phyloP scores from a whole-genome alignment of 2,797 vertebrate genomes.

The Etheostoma nigrum region DNA sequence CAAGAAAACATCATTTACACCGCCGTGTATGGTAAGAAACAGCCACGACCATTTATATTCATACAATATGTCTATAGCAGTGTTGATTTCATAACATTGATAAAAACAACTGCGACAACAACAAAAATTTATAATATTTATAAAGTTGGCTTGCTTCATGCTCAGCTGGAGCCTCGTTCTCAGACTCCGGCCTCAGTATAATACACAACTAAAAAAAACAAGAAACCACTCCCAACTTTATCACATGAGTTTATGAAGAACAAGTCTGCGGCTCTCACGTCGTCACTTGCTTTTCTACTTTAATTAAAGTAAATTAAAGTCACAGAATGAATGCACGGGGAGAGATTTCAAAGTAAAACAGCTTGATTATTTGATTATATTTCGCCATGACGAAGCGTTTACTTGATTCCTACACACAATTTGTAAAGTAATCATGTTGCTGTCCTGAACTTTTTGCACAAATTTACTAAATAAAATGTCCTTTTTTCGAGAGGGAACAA shows the following conservation, averaged over 20 bases:
- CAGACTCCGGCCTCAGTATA: slow-evolving; percentile 60
- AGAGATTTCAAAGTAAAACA: too few relatives aligned
- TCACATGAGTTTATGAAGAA: slow-evolving; percentile 17
- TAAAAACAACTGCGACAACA: slow-evolving; percentile 75
- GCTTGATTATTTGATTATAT: too few relatives aligned
- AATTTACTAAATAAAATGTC: too few relatives aligned
- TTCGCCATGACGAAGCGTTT: too few relatives aligned
- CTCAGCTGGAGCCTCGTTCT: slow-evolving; percentile 61
- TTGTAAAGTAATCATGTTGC: too few relatives aligned
- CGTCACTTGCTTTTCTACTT: accelerated
- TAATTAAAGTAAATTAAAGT: neutral
- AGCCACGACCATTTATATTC: slow-evolving; percentile 77
- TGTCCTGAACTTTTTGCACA: too few relatives aligned
- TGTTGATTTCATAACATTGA: slow-evolving; percentile 73
- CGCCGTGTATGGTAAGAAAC: slow-evolving; percentile 58
- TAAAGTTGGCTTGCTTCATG: slow-evolving; percentile 82
- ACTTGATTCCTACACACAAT: too few relatives aligned
- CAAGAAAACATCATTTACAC: slow-evolving; percentile 65
- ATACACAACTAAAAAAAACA: slow-evolving; percentile 67
- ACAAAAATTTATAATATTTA: slow-evolving; percentile 79
- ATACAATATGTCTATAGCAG: slow-evolving; percentile 75
- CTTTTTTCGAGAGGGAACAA: too few relatives aligned
- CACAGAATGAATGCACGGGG: neutral
- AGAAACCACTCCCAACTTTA: slow-evolving; percentile 25
- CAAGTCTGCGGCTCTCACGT: neutral